Evolutionary conservation across 2,113 vertebrate species (phyloP).

Genomic region (Fulica atra): DNA sequence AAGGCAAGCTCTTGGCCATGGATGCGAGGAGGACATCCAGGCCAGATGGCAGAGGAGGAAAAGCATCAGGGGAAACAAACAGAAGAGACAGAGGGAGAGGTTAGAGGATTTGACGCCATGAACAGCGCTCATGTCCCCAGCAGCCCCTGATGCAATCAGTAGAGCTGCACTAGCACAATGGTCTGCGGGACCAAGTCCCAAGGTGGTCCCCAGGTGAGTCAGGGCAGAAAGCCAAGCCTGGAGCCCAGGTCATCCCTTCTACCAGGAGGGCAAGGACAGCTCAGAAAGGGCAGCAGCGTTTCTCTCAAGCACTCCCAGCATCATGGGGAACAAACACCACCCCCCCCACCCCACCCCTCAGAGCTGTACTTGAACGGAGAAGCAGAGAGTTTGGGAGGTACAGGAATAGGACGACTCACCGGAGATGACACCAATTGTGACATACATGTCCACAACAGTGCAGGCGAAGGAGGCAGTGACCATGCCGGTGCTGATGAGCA

Average conservation of each 20-base stretch:
- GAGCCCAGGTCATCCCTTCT: not conserved
- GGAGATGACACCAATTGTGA: conserved; percentile 86
- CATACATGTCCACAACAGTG: conserved; percentile 87
- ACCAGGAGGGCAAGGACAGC: not conserved
- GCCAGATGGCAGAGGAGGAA: not conserved
- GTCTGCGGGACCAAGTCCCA: not conserved
- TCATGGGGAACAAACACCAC: accelerated
- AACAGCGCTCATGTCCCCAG: not conserved
- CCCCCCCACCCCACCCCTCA: not conserved
- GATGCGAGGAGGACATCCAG: not conserved
- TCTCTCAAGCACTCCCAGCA: not conserved
- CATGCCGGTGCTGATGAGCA: conserved; percentile 86
- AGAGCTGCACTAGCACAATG: not conserved
- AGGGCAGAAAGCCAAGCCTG: not conserved
- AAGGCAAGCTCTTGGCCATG: not conserved
- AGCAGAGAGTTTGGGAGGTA: accelerated
- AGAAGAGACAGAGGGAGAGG: not conserved
- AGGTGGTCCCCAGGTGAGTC: not conserved
- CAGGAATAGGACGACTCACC: conserved; percentile 71
- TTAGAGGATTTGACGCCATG: not conserved
- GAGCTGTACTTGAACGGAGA: not conserved
- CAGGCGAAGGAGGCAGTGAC: conserved; percentile 84
- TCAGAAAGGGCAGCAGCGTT: not conserved
- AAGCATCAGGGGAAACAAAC: not conserved
- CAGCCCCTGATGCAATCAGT: accelerated